Evolutionary conservation across 1,140 invertebrate genomes (phyloP), one percentile per base, ranked within the genome.

Genomic region (Protaetia brevitarsis): DNA sequence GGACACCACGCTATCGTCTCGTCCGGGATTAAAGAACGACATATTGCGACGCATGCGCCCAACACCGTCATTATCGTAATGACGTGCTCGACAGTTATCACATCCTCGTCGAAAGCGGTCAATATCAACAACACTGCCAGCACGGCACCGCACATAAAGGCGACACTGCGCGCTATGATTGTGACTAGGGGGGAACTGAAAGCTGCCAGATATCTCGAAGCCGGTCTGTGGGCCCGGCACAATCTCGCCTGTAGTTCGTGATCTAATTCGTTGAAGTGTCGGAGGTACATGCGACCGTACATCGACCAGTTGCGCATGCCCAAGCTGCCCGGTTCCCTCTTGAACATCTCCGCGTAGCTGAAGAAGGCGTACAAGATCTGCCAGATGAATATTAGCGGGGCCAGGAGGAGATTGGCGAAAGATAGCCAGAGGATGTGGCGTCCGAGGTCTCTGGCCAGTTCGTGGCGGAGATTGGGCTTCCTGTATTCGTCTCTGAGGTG

Each of bases 231-330:
- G 0, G 94, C 96, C 71, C 94, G 82, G 77, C 91, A 96, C 7
- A 99, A 80, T 60, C 97, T 83, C 0, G 93, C 91, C 68, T 94
- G 87, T 36, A 99, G 79, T 79, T 99, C 97, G 79, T 99, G 97
- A 74, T 99, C 96, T 10, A 99, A 81, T 80, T 99, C 97, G 81
- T 99, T 99, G 78, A 98, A 99, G 78, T 99, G 97, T 3, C 97
- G 83, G 13, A 99, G 80, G 74, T 95, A 96, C 0, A 95, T 80
- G 7, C 89, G 85, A 7, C 92, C 91, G 80, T 96, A 98, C 16
- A 91, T 81, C 2, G 95, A 97, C 96, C 95, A 97, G 68, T 88
- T 90, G 64, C 96, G 84, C 6, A 90, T 83, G 1, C 94, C 95
- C 21, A 99, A 78, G n/a, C 87, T 87, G 2, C 90, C 90, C 0